Evolutionary conservation across 1,140 invertebrate genomes (phyloP).

Genomic region (Brachionus rotundiformis): DNA sequence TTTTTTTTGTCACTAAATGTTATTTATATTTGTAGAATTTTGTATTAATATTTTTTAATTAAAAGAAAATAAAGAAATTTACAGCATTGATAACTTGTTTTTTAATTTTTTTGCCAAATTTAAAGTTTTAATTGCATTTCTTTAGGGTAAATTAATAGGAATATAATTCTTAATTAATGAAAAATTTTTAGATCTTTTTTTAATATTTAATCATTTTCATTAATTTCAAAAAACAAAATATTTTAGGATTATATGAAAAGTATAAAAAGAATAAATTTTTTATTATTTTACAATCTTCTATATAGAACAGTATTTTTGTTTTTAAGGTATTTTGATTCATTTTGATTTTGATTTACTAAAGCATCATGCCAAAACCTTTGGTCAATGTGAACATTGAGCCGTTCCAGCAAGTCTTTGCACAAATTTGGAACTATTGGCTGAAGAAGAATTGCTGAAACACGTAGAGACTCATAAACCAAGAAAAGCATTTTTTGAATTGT

Average conservation of each 20-base stretch:
- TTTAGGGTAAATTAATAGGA: too few species aligned
- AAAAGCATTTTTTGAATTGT: conserved; percentile 24
- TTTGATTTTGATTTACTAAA: not conserved
- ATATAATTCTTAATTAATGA: too few species aligned
- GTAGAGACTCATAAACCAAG: conserved; percentile 22
- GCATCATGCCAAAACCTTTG: not conserved
- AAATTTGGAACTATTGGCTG: conserved; percentile 46
- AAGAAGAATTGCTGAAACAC: not conserved
- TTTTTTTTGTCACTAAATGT: too few species aligned
- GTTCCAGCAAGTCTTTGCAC: conserved; percentile 11
- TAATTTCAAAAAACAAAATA: too few species aligned
- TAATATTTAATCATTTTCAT: too few species aligned
- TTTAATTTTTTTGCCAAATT: too few species aligned
- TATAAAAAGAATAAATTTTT: not conserved
- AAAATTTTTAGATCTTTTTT: too few species aligned
- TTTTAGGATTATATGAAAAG: not conserved
- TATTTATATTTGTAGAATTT: too few species aligned
- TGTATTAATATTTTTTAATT: too few species aligned
- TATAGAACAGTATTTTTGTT: not conserved
- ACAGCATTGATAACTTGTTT: too few species aligned
- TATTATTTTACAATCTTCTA: conserved; percentile 11
- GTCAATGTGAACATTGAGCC: not conserved
- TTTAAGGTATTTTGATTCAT: not conserved
- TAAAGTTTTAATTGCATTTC: too few species aligned
- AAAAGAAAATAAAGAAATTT: too few species aligned